These are phyloP conservation scores for Ennomos erosarius DNA, from an alignment of 2,888 invertebrate species.

Conservation along the genomic window DNA sequence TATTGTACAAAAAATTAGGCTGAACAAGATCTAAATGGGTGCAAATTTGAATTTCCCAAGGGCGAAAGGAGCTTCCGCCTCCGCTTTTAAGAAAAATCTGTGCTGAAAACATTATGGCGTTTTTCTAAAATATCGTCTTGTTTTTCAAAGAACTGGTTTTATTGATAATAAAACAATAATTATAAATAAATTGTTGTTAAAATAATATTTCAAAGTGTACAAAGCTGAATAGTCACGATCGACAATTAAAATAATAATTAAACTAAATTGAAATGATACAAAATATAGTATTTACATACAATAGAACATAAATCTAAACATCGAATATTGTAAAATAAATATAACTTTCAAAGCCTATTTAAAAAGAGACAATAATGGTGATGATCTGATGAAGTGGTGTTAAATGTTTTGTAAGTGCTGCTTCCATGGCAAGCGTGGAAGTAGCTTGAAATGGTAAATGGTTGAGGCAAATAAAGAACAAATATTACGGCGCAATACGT, in stretches of 20 bases:
- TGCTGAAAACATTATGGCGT: no score
- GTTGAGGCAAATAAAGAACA: conserved; percentile 24
- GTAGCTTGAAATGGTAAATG: conserved; percentile 43
- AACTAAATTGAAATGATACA: conserved; percentile 19
- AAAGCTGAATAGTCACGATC: conserved; percentile 34
- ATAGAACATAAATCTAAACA: conserved; percentile 20
- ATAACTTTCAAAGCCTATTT: neutral
- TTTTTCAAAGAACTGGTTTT: no score
- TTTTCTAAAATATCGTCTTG: no score
- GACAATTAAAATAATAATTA: conserved; percentile 14
- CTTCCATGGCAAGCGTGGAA: conserved; percentile 56
- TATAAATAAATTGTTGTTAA: neutral
- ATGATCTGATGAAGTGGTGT: conserved; percentile 31
- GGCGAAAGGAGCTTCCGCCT: neutral
- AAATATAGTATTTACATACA: conserved; percentile 30
- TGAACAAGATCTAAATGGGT: neutral
- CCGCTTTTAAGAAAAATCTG: no score
- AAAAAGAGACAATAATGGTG: conserved; percentile 10
- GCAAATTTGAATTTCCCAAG: neutral
- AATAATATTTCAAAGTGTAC: neutral
- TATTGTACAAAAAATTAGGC: neutral
- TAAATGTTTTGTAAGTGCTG: conserved; percentile 44
- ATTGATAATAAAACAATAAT: no score
- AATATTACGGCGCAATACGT: conserved; percentile 29
- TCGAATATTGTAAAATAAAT: conserved; percentile 19